phyloP scores from a whole-genome alignment of 2,888 invertebrate species.

The Campoplex capitator region DNA sequence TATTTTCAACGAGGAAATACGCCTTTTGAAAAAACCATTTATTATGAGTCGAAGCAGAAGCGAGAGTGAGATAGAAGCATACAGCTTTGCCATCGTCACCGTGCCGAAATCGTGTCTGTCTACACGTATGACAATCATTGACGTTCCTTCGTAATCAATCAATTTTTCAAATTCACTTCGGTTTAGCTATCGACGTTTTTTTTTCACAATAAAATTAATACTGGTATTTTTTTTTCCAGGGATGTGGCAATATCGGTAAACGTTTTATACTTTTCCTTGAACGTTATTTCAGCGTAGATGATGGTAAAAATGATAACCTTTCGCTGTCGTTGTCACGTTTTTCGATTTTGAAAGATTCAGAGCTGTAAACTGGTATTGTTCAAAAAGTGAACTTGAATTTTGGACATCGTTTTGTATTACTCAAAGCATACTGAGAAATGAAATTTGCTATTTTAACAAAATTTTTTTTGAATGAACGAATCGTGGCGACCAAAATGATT shows the following conservation, averaged over 20 bases:
- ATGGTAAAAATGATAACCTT: neutral
- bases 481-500: too few species aligned
- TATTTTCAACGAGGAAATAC: neutral
- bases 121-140: neutral
- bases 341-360: too few species aligned
- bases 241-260: neutral
- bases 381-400: neutral
- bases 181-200: neutral
- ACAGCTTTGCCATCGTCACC: neutral
- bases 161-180: neutral
- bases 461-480: too few species aligned
- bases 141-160: neutral
- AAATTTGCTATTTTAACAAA: too few species aligned
- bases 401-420: neutral
- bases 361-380: neutral
- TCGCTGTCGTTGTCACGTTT: neutral
- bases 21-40: neutral
- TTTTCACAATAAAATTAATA: neutral
- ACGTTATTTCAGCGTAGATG: neutral
- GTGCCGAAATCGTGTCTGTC: neutral
- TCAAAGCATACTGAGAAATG: neutral
- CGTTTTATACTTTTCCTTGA: neutral
- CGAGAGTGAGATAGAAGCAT: neutral
- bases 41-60: neutral
- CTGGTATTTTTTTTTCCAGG: neutral